Evolutionary conservation across 2,113 vertebrate genomes (phyloP), one percentile per base, ranked within the genome.

Genomic region (Cyprinodon brontotheroides): DNA sequence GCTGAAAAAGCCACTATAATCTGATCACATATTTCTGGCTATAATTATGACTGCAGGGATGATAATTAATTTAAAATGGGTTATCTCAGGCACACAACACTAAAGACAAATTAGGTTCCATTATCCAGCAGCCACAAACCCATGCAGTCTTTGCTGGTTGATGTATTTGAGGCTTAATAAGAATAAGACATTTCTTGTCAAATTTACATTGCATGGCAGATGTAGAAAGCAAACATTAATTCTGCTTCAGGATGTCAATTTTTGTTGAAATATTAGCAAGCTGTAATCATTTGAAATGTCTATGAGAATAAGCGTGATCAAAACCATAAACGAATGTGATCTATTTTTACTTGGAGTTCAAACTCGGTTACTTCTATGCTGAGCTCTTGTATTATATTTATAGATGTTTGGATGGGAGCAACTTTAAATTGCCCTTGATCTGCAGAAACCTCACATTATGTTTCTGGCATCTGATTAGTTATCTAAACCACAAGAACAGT

Each of bases 61-160:
- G 12, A 29, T 37, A 70, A 76, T 86, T 66, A 39, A 29, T 48
- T 43, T 43, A 70, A 78, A 70, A 47, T 11, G 8, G 67, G 37
- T 41, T 68, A 43, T 66, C n/a, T 50, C 65, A 48, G 41, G 61
- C 48, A 10, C 48, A 62, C 39, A 75, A 43, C 63, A 38, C 17
- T 61, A 8, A 22, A 7, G 9, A 70, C 38, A 60, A 79, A 39
- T 13, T 68, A 71, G 6, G 4, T 38, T 29, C 12, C 3, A 1
- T 47, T 72, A 64, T 70, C 15, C 70, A 61, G 65, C 47, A 70
- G 39, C 13, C n/a, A 11, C 17, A 11, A 9, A 68, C 4, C 65
- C 39, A 22, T 38, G 17, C 40, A 39, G 14, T 13, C 14, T 36
- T 8, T 50, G n/a, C 41, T 36, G 17, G 37, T 36, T 68, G 13